These are phyloP conservation scores for Stramonita haemastoma DNA, from an alignment of 2,888 invertebrate species.

Conservation along the genomic window DNA sequence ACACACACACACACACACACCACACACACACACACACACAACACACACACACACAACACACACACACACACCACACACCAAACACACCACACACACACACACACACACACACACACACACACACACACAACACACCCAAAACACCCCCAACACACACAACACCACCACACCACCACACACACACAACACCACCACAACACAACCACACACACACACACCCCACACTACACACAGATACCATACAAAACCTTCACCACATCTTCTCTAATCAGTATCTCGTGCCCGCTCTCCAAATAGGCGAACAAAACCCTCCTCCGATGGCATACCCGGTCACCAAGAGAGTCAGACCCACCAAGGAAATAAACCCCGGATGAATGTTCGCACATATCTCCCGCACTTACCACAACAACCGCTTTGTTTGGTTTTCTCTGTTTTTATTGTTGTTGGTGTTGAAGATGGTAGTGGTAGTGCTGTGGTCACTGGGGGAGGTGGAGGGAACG, in stretches of 20 bases:
- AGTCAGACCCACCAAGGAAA: conserved; percentile 97
- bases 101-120: too few species aligned
- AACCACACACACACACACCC: too few species aligned
- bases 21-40: background rate
- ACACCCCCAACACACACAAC: too few species aligned
- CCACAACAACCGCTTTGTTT: background rate
- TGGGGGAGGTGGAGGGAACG: background rate
- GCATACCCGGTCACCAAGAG: conserved; percentile 93
- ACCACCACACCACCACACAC: too few species aligned
- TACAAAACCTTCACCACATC: too few species aligned
- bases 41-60: too few species aligned
- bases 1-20: background rate
- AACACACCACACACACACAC: too few species aligned
- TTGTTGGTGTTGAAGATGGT: background rate
- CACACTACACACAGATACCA: background rate
- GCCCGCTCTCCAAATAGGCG: too few species aligned
- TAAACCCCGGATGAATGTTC: conserved; percentile 90
- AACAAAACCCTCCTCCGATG: conserved; percentile 94
- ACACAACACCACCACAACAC: too few species aligned
- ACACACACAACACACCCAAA: too few species aligned
- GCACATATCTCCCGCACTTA: background rate
- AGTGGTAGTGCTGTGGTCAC: background rate
- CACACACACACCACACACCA: too few species aligned
- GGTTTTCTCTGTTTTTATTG: background rate
- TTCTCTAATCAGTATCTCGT: too few species aligned